Conservation (phyloP, 2,888 invertebrate genomes). For the Cephus sareptanus region DNA sequence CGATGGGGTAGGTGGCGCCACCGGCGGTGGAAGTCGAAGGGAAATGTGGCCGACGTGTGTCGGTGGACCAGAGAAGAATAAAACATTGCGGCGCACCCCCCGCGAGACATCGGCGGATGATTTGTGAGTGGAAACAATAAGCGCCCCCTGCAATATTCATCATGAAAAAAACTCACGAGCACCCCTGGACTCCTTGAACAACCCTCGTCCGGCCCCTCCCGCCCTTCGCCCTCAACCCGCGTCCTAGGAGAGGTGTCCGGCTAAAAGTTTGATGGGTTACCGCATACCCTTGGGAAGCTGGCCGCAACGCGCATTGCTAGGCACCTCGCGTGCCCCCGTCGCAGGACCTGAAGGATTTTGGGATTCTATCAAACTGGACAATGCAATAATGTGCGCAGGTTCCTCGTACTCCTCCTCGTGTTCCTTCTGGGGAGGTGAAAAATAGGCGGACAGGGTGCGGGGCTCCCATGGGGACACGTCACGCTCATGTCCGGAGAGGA, state of each 20-base stretch:
- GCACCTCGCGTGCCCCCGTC: constrained; percentile 52
- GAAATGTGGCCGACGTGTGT: not conserved
- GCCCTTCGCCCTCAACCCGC: constrained; percentile 5
- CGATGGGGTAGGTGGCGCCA: not conserved
- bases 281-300: constrained; percentile 54
- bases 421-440: constrained; percentile 43
- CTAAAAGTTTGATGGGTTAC: constrained; percentile 67
- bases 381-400: constrained; percentile 60
- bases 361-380: constrained; percentile 66
- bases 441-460: constrained; percentile 38
- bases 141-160: constrained; percentile 65
- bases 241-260: constrained; percentile 50
- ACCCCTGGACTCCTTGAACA: constrained; percentile 37
- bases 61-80: constrained; percentile 44
- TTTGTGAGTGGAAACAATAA: constrained; percentile 66
- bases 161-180: constrained; percentile 31
- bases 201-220: constrained; percentile 27
- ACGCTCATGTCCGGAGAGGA: constrained; percentile 12
- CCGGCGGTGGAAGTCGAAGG: not conserved
- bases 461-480: constrained; percentile 14
- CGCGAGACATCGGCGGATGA: constrained; percentile 64
- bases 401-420: constrained; percentile 29
- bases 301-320: constrained; percentile 58
- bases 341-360: constrained; percentile 62
- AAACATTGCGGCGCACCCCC: constrained; percentile 58